A percentile compares a stretch with the other conserved stretches of the same genome.
Evolutionary conservation across 2,797 vertebrate species (phyloP).

Genomic region (Poecilia wingei): DNA sequence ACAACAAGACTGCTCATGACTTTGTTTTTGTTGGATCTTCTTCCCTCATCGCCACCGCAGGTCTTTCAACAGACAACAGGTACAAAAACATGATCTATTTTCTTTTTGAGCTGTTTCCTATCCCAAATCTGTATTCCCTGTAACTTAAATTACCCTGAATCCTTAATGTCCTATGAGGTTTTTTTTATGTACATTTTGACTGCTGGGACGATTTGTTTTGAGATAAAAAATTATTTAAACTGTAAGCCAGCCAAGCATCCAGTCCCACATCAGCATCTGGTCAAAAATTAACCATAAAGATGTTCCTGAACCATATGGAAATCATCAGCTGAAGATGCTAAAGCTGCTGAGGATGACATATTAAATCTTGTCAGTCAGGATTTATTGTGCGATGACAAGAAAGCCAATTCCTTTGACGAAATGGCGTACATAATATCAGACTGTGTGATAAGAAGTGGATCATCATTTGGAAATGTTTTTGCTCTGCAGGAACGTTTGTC

Average conservation of each 20-base stretch:
- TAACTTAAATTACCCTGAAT: neutral
- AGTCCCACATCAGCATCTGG: neutral
- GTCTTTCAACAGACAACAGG: slow-evolving; percentile 95
- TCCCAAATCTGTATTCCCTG: neutral
- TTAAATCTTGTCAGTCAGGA: neutral
- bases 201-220: neutral
- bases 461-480: slow-evolving; percentile 19
- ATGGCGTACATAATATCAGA: neutral
- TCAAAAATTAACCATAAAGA: neutral
- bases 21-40: slow-evolving; percentile 97
- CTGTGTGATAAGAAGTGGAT: slow-evolving; percentile 8
- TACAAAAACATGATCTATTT: slow-evolving; percentile 53
- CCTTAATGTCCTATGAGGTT: neutral
- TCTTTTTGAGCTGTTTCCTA: neutral
- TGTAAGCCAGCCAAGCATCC: neutral
- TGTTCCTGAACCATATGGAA: neutral
- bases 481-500: slow-evolving; percentile 90
- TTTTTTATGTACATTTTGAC: neutral
- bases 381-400: neutral
- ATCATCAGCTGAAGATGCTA: neutral
- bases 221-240: neutral
- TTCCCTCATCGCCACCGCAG: slow-evolving; percentile 95
- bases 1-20: slow-evolving; percentile 97
- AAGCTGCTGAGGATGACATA: neutral
- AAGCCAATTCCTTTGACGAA: neutral